A percentile compares a stretch with the other conserved stretches of the same genome.
These are phyloP conservation scores for Clivina fossor DNA, from an alignment of 2,888 invertebrate species.

Conservation along the genomic window DNA sequence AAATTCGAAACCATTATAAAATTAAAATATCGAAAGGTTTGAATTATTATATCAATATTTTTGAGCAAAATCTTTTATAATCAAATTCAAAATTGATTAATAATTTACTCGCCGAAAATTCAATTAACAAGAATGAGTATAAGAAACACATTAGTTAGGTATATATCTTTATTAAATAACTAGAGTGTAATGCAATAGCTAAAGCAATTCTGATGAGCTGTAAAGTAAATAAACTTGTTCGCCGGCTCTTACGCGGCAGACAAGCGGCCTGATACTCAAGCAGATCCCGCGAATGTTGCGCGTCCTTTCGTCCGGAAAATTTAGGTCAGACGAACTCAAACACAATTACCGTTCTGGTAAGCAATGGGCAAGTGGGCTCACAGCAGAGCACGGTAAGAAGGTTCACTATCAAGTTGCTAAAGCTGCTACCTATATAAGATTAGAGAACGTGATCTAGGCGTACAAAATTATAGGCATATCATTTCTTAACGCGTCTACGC, in stretches of 20 bases:
- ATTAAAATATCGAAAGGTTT: no score
- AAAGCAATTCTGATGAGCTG: slow-evolving; percentile 30
- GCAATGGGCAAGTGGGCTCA: not conserved
- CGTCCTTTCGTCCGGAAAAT: slow-evolving; percentile 24
- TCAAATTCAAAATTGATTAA: no score
- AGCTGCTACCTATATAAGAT: slow-evolving; percentile 19
- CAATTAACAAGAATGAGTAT: slow-evolving; percentile 20
- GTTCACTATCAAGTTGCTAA: slow-evolving; percentile 6
- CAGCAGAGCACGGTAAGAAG: not conserved
- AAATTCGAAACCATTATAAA: no score
- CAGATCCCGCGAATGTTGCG: no score
- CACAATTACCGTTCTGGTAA: slow-evolving; percentile 22
- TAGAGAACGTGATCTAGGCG: slow-evolving; percentile 8
- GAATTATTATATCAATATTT: no score
- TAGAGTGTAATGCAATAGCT: slow-evolving; percentile 23
- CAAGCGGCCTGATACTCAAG: no score
- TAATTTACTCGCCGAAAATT: no score
- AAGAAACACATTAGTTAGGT: slow-evolving; percentile 27
- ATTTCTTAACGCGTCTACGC: slow-evolving; percentile 13
- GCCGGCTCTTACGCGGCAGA: slow-evolving; percentile 14
- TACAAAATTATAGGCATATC: slow-evolving; percentile 6
- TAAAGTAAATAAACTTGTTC: slow-evolving; percentile 28
- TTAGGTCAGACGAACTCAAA: slow-evolving; percentile 31
- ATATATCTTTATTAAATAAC: slow-evolving; percentile 30
- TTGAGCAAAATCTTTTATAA: no score